phyloP scores from a whole-genome alignment of 2,797 vertebrate genomes.

The Okamejei kenojei region DNA sequence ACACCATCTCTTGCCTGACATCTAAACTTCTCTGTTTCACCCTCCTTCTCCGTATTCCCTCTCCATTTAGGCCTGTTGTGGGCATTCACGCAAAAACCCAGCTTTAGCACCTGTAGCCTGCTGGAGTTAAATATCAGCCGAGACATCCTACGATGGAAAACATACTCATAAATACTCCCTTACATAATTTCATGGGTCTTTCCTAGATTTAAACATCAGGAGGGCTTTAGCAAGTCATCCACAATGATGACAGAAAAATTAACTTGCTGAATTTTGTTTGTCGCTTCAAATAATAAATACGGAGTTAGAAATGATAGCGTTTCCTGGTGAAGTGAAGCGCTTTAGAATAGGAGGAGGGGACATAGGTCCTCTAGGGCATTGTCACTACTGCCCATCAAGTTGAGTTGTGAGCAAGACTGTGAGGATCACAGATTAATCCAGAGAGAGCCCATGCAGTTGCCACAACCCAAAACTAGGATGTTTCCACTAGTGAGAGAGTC shows the following conservation, averaged over 20 bases:
- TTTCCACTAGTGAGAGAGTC: no score
- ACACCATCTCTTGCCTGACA: background rate
- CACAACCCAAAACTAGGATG: background rate
- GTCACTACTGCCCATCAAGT: background rate
- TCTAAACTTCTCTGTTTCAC: background rate
- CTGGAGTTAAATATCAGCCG: background rate
- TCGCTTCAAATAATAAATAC: background rate
- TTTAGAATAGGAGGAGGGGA: background rate
- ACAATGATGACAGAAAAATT: background rate
- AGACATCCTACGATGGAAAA: background rate
- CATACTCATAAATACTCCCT: background rate
- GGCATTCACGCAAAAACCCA: background rate
- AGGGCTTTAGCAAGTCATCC: background rate
- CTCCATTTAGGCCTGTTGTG: background rate
- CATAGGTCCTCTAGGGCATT: background rate
- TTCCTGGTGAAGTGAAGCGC: background rate
- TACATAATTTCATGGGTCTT: background rate
- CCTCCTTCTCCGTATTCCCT: background rate
- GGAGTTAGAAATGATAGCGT: background rate
- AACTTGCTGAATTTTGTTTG: background rate
- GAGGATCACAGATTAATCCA: background rate
- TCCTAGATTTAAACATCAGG: conserved; percentile 1
- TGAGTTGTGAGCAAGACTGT: background rate
- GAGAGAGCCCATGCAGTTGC: background rate
- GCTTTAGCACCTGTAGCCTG: background rate